A percentile compares a stretch with the other conserved stretches of the same genome.
These are phyloP conservation scores for Sycobia sp. DNA, from an alignment of 1,140 invertebrate species.

Conservation along the genomic window DNA sequence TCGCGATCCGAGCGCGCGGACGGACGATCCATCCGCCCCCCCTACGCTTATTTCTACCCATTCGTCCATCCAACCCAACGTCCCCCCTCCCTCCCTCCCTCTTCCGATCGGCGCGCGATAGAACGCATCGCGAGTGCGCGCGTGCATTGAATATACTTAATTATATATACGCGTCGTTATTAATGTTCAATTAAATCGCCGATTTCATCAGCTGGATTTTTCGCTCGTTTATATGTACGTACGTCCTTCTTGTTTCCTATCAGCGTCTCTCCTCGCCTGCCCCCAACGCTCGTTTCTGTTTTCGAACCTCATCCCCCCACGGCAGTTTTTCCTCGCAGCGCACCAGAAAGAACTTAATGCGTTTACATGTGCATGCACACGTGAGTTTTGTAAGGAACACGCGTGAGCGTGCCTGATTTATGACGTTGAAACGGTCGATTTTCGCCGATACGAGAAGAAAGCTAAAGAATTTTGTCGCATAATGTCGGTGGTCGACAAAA, in stretches of 20 bases:
- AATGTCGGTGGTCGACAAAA: too few species aligned
- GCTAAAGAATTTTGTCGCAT: too few species aligned
- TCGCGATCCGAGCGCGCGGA: conserved; percentile 1
- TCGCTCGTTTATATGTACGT: background rate
- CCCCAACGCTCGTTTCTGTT: background rate
- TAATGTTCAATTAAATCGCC: conserved; percentile 31
- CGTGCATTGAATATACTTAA: conserved; percentile 25
- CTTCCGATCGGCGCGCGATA: conserved; percentile 15
- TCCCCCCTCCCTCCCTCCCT: conserved; percentile 4
- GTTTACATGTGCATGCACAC: background rate
- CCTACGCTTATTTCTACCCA: too few species aligned
- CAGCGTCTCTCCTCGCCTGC: background rate
- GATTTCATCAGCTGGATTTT: background rate
- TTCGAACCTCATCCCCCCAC: background rate
- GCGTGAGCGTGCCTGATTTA: too few species aligned
- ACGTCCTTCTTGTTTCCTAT: too few species aligned
- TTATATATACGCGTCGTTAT: conserved; percentile 29
- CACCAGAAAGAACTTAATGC: background rate
- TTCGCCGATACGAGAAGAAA: too few species aligned
- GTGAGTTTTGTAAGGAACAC: too few species aligned
- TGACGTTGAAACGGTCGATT: too few species aligned
- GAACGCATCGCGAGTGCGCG: conserved; percentile 9
- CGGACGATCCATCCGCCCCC: background rate
- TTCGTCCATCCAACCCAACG: too few species aligned
- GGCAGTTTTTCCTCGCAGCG: background rate